A percentile compares a stretch with the other conserved stretches of the same genome.
Conservation (phyloP, 2,888 invertebrate species). For the Acleris cristana region DNA sequence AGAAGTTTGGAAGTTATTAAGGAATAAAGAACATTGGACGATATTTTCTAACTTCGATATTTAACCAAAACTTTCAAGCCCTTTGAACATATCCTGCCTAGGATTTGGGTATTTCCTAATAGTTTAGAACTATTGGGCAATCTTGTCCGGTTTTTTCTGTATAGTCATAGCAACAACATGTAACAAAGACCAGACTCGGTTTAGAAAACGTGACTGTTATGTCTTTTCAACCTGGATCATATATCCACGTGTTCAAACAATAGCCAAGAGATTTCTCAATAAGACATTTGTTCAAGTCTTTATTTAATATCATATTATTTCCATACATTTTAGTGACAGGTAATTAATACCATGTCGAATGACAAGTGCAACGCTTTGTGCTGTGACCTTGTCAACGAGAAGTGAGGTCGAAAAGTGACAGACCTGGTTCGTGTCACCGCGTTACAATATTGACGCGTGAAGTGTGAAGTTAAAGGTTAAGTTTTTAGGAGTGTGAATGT, state of each 20-base stretch:
- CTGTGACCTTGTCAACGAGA: slow-evolving; percentile 26
- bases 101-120: no score
- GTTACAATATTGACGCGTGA: slow-evolving; percentile 14
- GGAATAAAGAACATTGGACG: no score
- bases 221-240: no score
- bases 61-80: no score
- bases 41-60: no score
- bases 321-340: slow-evolving; percentile 6
- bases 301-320: neutral
- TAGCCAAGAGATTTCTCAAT: neutral
- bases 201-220: no score
- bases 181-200: no score
- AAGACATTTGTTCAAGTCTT: neutral
- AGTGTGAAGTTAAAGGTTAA: slow-evolving; percentile 16
- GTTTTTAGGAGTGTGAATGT: neutral
- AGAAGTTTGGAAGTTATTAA: no score
- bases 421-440: slow-evolving; percentile 23
- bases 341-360: slow-evolving; percentile 34
- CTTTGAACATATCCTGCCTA: no score
- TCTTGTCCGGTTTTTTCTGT: no score
- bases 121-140: no score
- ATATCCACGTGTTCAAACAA: neutral
- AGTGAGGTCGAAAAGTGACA: slow-evolving; percentile 33
- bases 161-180: no score
- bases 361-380: slow-evolving; percentile 30